phyloP scores from a whole-genome alignment of 2,113 vertebrate genomes.

The Lepidiolamprologus cunningtoni region DNA sequence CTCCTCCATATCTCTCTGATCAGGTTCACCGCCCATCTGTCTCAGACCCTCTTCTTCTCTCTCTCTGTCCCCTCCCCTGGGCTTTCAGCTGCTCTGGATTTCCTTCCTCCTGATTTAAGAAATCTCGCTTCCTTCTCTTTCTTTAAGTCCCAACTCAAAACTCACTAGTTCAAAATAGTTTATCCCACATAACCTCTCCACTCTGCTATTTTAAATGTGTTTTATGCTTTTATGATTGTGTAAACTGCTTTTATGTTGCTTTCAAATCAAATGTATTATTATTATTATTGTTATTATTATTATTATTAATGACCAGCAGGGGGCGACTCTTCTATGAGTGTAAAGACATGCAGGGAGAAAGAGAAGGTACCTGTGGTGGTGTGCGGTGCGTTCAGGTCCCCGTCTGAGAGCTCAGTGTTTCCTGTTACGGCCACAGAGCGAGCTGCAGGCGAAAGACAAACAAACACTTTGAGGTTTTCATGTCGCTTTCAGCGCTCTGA shows the following conservation, averaged over 20 bases:
- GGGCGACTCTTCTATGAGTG: neutral
- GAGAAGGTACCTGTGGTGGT: neutral
- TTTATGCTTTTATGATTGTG: neutral
- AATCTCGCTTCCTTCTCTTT: neutral
- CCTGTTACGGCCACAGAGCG: neutral
- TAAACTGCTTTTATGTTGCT: neutral
- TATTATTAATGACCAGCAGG: neutral
- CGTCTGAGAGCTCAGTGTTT: neutral
- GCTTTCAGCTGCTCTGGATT: neutral
- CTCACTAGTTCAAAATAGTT: neutral
- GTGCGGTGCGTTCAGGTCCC: neutral
- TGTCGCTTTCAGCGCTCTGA: neutral
- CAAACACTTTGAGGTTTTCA: neutral
- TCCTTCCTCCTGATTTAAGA: neutral
- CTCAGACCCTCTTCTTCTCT: neutral
- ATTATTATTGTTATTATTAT: rapidly evolving
- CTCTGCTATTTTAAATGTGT: neutral
- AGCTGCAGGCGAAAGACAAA: neutral
- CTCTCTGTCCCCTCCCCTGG: neutral
- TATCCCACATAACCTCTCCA: neutral
- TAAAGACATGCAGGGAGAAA: neutral
- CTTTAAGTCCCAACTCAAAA: neutral
- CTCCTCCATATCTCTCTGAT: neutral
- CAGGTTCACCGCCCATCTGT: neutral
- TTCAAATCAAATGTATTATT: neutral